Base-by-base conservation (phyloP, 2,113 vertebrate species). In the Pithys albifrons region DNA sequence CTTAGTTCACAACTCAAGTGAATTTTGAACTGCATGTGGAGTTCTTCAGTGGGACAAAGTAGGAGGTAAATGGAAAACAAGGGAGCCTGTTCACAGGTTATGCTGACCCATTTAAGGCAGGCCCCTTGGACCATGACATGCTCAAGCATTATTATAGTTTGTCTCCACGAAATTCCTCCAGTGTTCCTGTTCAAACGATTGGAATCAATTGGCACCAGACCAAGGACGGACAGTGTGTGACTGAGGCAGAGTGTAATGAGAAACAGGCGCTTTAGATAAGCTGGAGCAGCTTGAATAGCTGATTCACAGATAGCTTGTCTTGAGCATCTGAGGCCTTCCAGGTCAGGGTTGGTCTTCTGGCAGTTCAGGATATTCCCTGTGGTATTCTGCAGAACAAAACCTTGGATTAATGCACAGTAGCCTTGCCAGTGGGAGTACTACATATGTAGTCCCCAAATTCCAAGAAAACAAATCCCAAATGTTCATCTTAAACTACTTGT, bases 221-320 rank as follows among this genome's bases (percentile, higher is more conserved):
- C 88, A 94, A 92, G 88, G 74, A 77, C 91, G 77, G 89, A 80
- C 89, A 95, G 78, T 77, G 20, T 91, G 89, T 91, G 82, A 80
- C 76, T 96, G 48, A 84, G 88, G 61, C 71, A 83, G 58, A 77
- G 3, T 70, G 46, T 84, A 92, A 89, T 75, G 86, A 91, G 88
- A 93, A 95, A 70, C 76, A 88, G 85, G 25, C 74, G 18, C 74
- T 89, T 59, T 77, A 69, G 48, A 48, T 95, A 91, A 87, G 48
- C 65, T 81, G 39, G 37, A 58, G 45, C 48, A 72, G 35, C 82
- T 48, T 59, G 51, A 97, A 46, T 65, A 85, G 81, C 62, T 93
- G 79, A 91, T 93, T 79, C 41, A 57, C 19, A 86, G 82, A 35
- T 82, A 72, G 51, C 8, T 86, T 88, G 5, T 76, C 39, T 66